phyloP scores from a whole-genome alignment of 2,113 vertebrate species.

The Mohoua ochrocephala region DNA sequence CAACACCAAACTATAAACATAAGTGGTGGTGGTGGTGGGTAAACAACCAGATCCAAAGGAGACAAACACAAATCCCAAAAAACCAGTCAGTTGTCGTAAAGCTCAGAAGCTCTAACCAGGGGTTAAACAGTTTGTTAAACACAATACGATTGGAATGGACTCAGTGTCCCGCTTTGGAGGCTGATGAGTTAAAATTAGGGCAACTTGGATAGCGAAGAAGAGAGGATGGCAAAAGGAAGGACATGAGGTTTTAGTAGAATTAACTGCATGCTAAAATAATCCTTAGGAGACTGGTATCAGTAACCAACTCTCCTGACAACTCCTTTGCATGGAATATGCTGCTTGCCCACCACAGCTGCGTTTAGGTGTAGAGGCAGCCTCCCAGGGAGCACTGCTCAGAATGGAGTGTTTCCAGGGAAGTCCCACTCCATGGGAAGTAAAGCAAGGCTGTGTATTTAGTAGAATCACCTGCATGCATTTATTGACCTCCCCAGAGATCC shows the following conservation, averaged over 20 bases:
- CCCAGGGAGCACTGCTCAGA: background rate
- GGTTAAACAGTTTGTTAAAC: background rate
- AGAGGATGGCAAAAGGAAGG: background rate
- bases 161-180: background rate
- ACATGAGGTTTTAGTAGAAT: background rate
- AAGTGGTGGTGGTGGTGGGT: background rate
- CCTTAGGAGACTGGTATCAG: background rate
- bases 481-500: background rate
- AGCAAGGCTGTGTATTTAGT: background rate
- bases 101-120: background rate
- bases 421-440: background rate
- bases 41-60: background rate
- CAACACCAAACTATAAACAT: background rate
- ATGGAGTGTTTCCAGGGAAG: background rate
- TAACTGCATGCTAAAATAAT: background rate
- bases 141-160: rapidly evolving
- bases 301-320: background rate
- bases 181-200: background rate
- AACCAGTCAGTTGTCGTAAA: background rate
- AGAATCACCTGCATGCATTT: background rate
- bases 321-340: background rate
- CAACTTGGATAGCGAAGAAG: background rate
- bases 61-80: background rate
- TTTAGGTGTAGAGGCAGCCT: background rate
- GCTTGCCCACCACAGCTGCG: too few relatives aligned